Percentiles rank a stretch among this genome's conserved stretches.
Conservation (phyloP, 2,797 vertebrate genomes). For the Harpagifer antarcticus region DNA sequence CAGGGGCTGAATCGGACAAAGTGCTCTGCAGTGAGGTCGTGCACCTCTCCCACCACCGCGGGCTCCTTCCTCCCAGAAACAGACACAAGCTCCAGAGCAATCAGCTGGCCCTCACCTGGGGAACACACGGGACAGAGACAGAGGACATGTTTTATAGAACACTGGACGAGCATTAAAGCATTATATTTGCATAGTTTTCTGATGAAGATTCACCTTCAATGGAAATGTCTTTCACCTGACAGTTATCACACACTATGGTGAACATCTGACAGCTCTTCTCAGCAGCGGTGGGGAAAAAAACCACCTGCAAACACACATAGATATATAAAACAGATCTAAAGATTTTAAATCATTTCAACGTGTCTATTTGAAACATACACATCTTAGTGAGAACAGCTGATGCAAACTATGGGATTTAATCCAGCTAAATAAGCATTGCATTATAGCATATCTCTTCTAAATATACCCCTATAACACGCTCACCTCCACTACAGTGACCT, state of each 20-base stretch:
- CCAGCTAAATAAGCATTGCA: no score
- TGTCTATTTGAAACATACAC: background rate
- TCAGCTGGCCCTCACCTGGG: constrained; percentile 88
- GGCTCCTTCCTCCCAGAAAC: constrained; percentile 83
- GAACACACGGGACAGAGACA: constrained; percentile 19
- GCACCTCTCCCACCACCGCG: constrained; percentile 79
- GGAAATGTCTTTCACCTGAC: constrained; percentile 88
- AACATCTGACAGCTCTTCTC: constrained; percentile 83
- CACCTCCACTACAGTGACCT: constrained; percentile 87
- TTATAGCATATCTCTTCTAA: no score
- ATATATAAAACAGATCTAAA: background rate
- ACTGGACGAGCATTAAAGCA: background rate
- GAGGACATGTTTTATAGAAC: background rate
- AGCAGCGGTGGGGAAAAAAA: constrained; percentile 88
- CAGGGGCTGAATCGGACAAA: constrained; percentile 86
- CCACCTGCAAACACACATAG: constrained; percentile 82
- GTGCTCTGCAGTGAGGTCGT: constrained; percentile 86
- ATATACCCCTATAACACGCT: constrained; percentile 42
- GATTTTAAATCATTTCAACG: background rate
- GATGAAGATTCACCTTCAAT: constrained; percentile 84
- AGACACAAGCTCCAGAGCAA: constrained; percentile 87
- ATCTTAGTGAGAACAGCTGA: background rate
- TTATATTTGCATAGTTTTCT: background rate
- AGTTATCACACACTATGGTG: constrained; percentile 91
- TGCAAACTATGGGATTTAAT: background rate